Percentiles rank a stretch among this genome's conserved stretches.
Evolutionary conservation across 2,888 invertebrate genomes (phyloP).

Genomic region (Masnerella sp.): DNA sequence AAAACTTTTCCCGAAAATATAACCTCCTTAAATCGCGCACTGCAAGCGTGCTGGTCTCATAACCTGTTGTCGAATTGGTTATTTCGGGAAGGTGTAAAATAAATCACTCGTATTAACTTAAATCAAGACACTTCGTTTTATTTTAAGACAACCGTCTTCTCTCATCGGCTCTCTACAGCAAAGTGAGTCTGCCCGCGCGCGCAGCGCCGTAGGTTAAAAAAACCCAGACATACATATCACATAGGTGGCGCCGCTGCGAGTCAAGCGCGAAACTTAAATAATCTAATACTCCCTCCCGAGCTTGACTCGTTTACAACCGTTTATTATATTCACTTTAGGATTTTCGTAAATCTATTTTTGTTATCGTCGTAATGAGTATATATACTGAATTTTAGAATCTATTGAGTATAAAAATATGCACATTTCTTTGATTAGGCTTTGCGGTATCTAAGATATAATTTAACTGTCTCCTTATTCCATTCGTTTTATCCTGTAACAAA

Average conservation of each 20-base stretch:
- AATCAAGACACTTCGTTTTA: background rate
- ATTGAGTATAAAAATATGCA: background rate
- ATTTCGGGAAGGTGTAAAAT: background rate
- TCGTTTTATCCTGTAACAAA: background rate
- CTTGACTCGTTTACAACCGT: background rate
- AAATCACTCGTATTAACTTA: too few relatives aligned
- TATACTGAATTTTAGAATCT: too few relatives aligned
- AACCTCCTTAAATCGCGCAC: background rate
- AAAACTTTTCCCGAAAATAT: too few relatives aligned
- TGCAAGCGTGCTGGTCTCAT: background rate
- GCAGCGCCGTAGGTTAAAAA: too few relatives aligned
- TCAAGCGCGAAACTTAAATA: background rate
- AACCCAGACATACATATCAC: background rate
- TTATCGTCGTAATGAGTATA: too few relatives aligned
- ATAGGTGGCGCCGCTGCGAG: background rate
- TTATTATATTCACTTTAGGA: background rate
- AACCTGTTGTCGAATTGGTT: background rate
- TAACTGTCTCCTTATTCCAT: too few relatives aligned
- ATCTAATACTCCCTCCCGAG: slow-evolving; percentile 5
- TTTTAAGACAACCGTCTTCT: background rate
- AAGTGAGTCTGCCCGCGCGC: background rate
- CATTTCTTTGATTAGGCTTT: too few relatives aligned
- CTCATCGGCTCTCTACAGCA: background rate
- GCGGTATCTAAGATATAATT: too few relatives aligned
- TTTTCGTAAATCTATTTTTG: too few relatives aligned